Evolutionary conservation across 2,113 vertebrate species (phyloP).

Genomic region (Mustela lutreola): DNA sequence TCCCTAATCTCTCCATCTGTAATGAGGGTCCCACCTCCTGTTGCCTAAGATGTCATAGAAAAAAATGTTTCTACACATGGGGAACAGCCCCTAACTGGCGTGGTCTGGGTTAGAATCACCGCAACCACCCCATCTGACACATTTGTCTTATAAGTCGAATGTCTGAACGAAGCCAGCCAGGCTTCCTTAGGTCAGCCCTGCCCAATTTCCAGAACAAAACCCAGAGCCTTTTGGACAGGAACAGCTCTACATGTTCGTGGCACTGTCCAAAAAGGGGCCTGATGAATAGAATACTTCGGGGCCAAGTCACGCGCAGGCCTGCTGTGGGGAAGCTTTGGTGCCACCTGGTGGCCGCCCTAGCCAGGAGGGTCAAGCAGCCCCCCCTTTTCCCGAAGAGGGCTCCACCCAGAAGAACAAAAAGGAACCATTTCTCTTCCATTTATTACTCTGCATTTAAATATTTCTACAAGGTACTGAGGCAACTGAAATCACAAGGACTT

Average conservation of each 20-base stretch:
- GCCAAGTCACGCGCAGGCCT: neutral
- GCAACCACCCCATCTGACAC: neutral
- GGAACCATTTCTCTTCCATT: neutral
- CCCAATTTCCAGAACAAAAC: neutral
- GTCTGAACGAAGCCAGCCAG: neutral
- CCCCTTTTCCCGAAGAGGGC: neutral
- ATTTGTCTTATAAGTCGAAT: neutral
- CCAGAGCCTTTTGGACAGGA: neutral
- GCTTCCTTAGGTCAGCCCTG: neutral
- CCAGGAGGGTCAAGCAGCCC: neutral
- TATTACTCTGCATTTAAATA: neutral
- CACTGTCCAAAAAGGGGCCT: neutral
- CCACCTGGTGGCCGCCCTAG: conserved; percentile 47
- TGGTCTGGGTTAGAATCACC: neutral
- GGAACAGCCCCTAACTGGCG: neutral
- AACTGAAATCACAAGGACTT: neutral
- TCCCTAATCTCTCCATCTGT: neutral
- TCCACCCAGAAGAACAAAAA: neutral
- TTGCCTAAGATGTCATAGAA: neutral
- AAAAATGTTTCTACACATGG: neutral
- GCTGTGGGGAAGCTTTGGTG: conserved; percentile 9
- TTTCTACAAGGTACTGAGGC: neutral
- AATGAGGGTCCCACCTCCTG: neutral
- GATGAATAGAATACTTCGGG: neutral
- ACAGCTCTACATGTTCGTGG: neutral